Percentiles rank a stretch among this genome's conserved stretches.
These are phyloP conservation scores for Tichodroma muraria DNA, from an alignment of 2,113 vertebrate genomes.

Conservation along the genomic window DNA sequence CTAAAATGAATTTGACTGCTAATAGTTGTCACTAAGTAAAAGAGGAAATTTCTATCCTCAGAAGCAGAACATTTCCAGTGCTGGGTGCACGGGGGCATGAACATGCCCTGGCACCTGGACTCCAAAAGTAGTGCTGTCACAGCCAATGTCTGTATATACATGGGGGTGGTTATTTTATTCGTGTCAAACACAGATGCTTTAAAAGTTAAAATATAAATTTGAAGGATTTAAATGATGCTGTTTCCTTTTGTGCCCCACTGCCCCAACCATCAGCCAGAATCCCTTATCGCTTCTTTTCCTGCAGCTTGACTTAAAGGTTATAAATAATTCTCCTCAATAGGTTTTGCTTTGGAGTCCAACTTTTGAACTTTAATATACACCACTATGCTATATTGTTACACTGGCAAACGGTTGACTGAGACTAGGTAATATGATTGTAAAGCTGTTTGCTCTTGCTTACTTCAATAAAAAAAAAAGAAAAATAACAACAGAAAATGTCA, in stretches of 20 bases:
- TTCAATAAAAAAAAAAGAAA: background rate
- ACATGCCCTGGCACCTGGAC: background rate
- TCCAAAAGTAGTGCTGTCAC: background rate
- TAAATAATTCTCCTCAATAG: background rate
- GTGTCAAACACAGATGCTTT: background rate
- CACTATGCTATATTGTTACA: background rate
- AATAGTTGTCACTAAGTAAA: background rate
- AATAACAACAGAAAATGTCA: background rate
- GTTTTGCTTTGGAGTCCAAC: background rate
- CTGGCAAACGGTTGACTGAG: background rate
- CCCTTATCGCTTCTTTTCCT: background rate
- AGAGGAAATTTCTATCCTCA: background rate
- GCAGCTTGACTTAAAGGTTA: background rate
- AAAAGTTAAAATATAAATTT: background rate
- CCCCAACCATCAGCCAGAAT: background rate
- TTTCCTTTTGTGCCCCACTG: background rate
- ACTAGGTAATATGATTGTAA: background rate
- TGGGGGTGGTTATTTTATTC: background rate
- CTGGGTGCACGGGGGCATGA: background rate
- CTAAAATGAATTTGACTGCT: background rate
- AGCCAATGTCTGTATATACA: background rate
- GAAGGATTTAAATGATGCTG: background rate
- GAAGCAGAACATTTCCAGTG: background rate
- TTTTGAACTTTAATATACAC: background rate
- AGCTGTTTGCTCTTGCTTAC: background rate